Base-by-base conservation (phyloP, 2,797 vertebrate species). In the Gymnothorax reevesii region DNA sequence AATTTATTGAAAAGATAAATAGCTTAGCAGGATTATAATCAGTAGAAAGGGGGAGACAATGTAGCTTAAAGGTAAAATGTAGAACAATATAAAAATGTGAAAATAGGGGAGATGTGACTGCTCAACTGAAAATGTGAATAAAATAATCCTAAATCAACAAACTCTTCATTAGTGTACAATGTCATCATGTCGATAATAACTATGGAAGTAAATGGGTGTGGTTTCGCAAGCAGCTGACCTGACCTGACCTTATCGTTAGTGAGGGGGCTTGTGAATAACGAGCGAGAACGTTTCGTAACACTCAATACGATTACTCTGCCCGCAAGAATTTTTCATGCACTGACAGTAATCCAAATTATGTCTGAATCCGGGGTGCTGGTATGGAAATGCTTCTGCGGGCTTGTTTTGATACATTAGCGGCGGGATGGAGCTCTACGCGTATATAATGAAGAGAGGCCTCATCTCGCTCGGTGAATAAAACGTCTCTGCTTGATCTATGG, bases 401-500 rank as follows among this genome's bases (percentile, higher is more conserved):
- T 27, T 69, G 22, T 57, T 62, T 55, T 66, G 55, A 17, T 86
- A 66, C 15, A 80, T 20, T 52, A 60, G 33, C 9, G 57, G 75
- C n/a, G 33, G n/a, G 75, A 54, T 42, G 20, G 85, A 55, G 85
- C 12, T 20, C 12, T 54, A 15, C 20, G 57, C 64, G 75, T 80
- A 60, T 82, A 64, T 25, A 62, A 82, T 66, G 85, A 52, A 17
- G 49, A 84, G 83, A 3, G 60, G 69, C 54, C 27, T 3, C 69
- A 75, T 73, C 71, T 25, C 42, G 15, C 17, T 42, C 25, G 33
- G 82, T 60, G 83, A 73, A 69, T 75, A 66, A 49, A 57, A 54
- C 13, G n/a, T 57, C 42, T 69, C 60, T n/a, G 22, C 17, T 66
- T 84, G 60, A 69, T 84, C 83, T 27, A 57, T 84, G n/a, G 54